Evolutionary conservation across 2,888 invertebrate species (phyloP).

Genomic region (Drosophila helvetica): DNA sequence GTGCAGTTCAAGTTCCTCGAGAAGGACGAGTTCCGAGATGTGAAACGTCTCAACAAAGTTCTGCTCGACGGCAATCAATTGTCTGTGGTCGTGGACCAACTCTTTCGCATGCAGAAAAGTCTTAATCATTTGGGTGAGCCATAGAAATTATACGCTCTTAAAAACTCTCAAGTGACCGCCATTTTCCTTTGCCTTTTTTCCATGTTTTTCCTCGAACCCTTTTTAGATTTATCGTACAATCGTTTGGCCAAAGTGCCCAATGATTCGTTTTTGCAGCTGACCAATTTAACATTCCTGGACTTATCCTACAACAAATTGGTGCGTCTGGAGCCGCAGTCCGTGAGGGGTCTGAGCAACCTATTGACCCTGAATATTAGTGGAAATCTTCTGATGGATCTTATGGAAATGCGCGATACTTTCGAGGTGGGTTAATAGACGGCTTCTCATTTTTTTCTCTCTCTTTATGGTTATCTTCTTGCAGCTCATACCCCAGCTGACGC

Average conservation of each 20-base stretch:
- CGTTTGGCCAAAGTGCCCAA: slow-evolving; percentile 90
- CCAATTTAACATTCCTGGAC: slow-evolving; percentile 88
- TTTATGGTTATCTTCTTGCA: slow-evolving; percentile 43
- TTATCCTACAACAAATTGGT: slow-evolving; percentile 91
- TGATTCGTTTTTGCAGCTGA: slow-evolving; percentile 89
- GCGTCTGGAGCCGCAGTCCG: slow-evolving; percentile 87
- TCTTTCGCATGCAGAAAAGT: slow-evolving; percentile 85
- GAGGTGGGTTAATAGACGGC: slow-evolving; percentile 70
- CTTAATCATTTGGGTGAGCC: slow-evolving; percentile 83
- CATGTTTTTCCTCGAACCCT: slow-evolving; percentile 4
- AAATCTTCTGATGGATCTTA: slow-evolving; percentile 84
- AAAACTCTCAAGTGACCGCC: slow-evolving; percentile 33
- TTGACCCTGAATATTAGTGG: slow-evolving; percentile 89
- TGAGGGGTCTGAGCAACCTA: slow-evolving; percentile 84
- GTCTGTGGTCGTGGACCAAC: slow-evolving; percentile 89
- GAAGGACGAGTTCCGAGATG: slow-evolving; percentile 89
- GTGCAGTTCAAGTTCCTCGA: slow-evolving; percentile 88
- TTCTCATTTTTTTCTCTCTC: not conserved
- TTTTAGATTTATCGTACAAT: slow-evolving; percentile 87
- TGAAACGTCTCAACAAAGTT: slow-evolving; percentile 87
- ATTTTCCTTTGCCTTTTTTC: slow-evolving; percentile 6
- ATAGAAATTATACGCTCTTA: slow-evolving; percentile 30
- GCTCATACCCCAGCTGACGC: slow-evolving; percentile 82
- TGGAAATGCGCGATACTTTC: slow-evolving; percentile 83
- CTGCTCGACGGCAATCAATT: slow-evolving; percentile 91